A percentile compares a stretch with the other conserved stretches of the same genome.
Conservation (phyloP, 2,888 invertebrate species). For the Hirtodrosophila cameraria region DNA sequence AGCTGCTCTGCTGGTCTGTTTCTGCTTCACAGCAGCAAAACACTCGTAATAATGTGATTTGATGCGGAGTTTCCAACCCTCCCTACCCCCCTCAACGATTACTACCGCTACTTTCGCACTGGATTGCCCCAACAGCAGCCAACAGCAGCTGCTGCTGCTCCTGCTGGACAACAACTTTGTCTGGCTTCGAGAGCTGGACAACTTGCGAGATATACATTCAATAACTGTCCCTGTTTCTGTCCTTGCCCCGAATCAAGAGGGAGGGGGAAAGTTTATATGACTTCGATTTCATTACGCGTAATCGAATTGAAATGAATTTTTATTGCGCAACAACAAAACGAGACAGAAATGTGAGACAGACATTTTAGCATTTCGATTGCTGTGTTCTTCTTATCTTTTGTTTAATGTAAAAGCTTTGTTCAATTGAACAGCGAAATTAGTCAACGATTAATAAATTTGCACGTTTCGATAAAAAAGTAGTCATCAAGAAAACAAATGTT, state of each 20-base stretch:
- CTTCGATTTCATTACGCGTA: conserved; percentile 78
- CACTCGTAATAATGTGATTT: conserved; percentile 74
- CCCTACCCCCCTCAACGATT: conserved; percentile 4
- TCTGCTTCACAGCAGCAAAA: conserved; percentile 48
- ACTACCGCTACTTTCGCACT: not conserved
- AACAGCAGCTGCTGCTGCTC: conserved; percentile 31
- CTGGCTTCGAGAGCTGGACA: conserved; percentile 49
- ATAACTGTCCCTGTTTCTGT: conserved; percentile 54
- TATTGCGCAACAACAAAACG: conserved; percentile 70
- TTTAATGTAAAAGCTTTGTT: conserved; percentile 81
- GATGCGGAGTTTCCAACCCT: conserved; percentile 51
- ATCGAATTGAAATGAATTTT: conserved; percentile 80
- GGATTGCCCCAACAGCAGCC: not conserved
- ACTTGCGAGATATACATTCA: conserved; percentile 45
- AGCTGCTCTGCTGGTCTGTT: conserved; percentile 27
- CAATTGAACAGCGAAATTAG: conserved; percentile 70
- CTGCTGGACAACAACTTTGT: conserved; percentile 71
- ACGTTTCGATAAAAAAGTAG: conserved; percentile 56
- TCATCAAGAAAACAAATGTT: no score
- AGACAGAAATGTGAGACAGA: conserved; percentile 35
- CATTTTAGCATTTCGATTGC: conserved; percentile 25
- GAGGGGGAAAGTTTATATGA: conserved; percentile 56
- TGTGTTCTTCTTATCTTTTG: conserved; percentile 54
- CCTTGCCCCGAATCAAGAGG: not conserved
- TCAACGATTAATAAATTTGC: conserved; percentile 71